Conservation (phyloP, 2,888 invertebrate species). For the Lacanobia oleracea region DNA sequence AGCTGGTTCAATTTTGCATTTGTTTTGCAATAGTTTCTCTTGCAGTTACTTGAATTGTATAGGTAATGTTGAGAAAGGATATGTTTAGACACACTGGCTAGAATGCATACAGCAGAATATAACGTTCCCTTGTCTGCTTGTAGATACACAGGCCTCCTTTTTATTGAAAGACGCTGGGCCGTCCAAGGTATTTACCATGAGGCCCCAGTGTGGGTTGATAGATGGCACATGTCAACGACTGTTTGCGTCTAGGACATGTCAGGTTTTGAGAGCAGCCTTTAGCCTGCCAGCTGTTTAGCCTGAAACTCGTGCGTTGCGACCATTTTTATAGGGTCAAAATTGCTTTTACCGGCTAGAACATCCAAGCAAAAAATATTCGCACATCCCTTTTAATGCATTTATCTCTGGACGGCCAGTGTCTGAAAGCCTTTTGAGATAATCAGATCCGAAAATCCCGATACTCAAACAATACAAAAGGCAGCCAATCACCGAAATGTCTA, state of each 20-base stretch:
- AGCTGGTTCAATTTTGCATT: background rate
- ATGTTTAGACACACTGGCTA: no score
- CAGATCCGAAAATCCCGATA: background rate
- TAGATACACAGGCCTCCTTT: no score
- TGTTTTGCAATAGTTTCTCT: background rate
- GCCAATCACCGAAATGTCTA: constrained; percentile 9
- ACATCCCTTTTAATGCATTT: background rate
- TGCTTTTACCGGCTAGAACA: background rate
- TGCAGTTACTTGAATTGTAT: no score
- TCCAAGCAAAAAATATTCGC: background rate
- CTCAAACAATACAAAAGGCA: constrained; percentile 14
- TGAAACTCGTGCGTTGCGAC: background rate
- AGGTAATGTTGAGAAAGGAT: no score
- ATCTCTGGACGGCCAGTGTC: background rate
- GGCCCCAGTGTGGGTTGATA: no score
- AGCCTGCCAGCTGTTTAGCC: no score
- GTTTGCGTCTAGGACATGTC: no score
- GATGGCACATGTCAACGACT: no score
- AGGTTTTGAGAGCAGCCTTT: background rate
- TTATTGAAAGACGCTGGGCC: no score
- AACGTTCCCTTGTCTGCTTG: no score
- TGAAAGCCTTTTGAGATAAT: background rate
- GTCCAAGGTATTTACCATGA: no score
- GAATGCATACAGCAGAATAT: no score
- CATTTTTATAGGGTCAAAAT: background rate